Base-by-base conservation (phyloP, 2,888 invertebrate species). In the Agrochola lota region DNA sequence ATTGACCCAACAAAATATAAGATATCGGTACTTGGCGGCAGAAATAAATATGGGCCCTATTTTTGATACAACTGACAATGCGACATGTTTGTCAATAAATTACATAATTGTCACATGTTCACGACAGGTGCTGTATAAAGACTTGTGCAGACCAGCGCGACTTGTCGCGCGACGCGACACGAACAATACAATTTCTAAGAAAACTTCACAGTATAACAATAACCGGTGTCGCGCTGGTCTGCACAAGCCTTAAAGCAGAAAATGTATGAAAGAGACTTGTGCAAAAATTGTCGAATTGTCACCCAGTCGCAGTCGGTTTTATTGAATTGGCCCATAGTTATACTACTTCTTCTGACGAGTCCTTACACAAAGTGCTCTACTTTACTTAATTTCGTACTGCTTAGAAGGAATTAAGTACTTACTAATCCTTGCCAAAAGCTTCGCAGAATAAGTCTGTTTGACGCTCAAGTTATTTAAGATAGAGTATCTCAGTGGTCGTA, bases 391-490 rank as follows among this genome's bases (percentile, higher is more conserved):
- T 52, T 43, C 8, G 15, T 59, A 26, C 23, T 20, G 17, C 5
- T 78, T 11, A 40, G 20, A 78, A 52, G 7, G 15, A 78, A 59
- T 64, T n/a, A 59, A 49, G 20, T 26, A 64, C 7, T 5, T 60
- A 12, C 5, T 26, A 9, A 67, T 46, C 43, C 12, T 43, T 66
- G 26, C 72, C 49, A 23, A 46, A 60, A 60, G 55, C 23, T 73
- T 57, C 15, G 9, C 9, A 49, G 2, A 35, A 66, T 9, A 40
- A 46, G 23, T n/a, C 12, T 52, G 17, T 30, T 30, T 62, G 20
- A 62, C 7, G 30, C 17, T 63, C n/a, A 74, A 52, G 3, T 35
- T 52, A 43, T 30, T 55, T 35, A 15, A 26, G 15, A 26, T 9
- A 55, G 17, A 46, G 9, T 52, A 15, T 46, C 59, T 55, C 20